Conservation (phyloP, 2,888 invertebrate species). For the Drosophila kanekoi region DNA sequence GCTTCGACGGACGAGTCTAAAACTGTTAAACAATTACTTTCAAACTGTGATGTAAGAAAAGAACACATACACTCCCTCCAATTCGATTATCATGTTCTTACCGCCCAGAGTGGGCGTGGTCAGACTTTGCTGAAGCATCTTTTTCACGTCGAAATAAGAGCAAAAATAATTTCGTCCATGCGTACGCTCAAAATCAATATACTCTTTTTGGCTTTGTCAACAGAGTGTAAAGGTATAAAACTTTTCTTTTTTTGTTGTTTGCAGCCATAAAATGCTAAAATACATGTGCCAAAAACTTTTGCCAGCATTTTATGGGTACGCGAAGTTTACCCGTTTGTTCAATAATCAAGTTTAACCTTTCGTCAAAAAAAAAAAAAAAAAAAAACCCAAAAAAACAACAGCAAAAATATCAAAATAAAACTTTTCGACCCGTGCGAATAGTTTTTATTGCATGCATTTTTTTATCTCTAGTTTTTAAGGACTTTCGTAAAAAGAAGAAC, state of each 20-base stretch:
- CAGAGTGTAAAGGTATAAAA: not conserved
- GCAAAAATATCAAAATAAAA: not conserved
- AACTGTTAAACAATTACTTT: no score
- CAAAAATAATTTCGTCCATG: no score
- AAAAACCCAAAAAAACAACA: not conserved
- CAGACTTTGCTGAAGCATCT: no score
- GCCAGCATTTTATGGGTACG: conserved; percentile 26
- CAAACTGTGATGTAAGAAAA: no score
- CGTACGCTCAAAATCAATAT: not conserved
- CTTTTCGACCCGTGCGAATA: conserved; percentile 18
- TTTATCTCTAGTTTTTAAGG: conserved; percentile 40
- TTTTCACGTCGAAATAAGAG: no score
- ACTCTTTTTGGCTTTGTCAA: not conserved
- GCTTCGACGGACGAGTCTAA: no score
- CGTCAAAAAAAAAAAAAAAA: conserved; percentile 23
- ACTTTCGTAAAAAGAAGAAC: conserved; percentile 25
- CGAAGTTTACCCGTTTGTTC: conserved; percentile 8
- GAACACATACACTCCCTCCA: no score
- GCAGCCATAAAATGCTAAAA: conserved; percentile 57
- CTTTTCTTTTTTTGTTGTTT: not conserved
- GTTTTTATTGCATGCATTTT: conserved; percentile 44
- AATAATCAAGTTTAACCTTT: conserved; percentile 23
- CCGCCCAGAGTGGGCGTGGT: no score
- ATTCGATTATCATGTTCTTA: no score
- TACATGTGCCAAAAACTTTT: conserved; percentile 26